Evolutionary conservation across 2,797 vertebrate genomes (phyloP), one percentile per base, ranked within the genome.

Genomic region (Monodelphis domestica): DNA sequence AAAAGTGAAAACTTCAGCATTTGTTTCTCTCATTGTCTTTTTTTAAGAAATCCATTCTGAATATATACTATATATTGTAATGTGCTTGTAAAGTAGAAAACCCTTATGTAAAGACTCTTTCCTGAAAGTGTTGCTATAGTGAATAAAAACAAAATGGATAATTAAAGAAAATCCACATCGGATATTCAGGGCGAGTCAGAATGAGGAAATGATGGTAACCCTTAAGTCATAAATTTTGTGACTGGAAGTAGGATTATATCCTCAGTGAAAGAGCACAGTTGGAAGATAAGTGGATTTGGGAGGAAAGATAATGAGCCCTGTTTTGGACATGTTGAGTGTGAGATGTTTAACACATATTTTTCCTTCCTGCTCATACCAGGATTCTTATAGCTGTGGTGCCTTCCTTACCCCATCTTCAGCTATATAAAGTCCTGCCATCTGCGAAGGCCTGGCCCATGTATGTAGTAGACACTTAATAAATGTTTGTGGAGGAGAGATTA

Each of bases 31-130:
- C 95, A 52, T 55, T 97, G 97, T 90, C 93, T 97, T 93, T 90
- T 95, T 57, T 57, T n/a, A 33, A 93, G 95, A 97, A 97, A 92
- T 38, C 95, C 97, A 93, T 96, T 96, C 94, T 94, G 97, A 98
- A 97, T 98, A 98, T 98, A 98, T 98, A 98, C 78, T 98, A 98
- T 98, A 98, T 98, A 98, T 98, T 98, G 96, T 97, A 98, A 98
- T 97, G 98, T 98, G 98, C 98, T 98, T 98, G 98, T 98, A 98
- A 98, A 98, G 96, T 98, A 96, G 97, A 91, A 97, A 97, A 97
- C 89, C 89, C 97, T 96, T 97, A 98, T 98, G 98, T 98, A 98
- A 98, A 98, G 95, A 98, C 93, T 97, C 94, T 97, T 97, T 98
- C 97, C 91, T 98, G 97, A 97, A 96, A 97, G 91, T 98, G 97